Base-by-base conservation (phyloP, 2,113 vertebrate genomes). In the Hylia prasina region DNA sequence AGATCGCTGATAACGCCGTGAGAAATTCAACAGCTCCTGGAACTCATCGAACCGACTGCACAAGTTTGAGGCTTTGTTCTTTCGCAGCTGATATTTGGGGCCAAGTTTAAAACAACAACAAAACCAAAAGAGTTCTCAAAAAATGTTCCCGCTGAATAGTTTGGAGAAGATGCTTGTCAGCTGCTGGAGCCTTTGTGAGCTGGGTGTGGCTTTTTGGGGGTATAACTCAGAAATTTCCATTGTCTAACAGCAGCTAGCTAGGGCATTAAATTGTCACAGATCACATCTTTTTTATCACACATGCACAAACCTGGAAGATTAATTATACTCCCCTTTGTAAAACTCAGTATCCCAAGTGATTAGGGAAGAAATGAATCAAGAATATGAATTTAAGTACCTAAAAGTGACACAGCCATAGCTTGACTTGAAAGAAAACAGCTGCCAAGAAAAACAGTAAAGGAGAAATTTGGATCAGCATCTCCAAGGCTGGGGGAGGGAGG, bases 371-470 rank as follows among this genome's bases (percentile, higher is more conserved):
- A 95, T 85, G 78, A 93, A 96, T 94, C 68, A 86, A 85, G 92
- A 96, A 96, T 90, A 90, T 78, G 86, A 89, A 90, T 96, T 89
- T 71, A 92, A 95, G 76, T 68, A 92, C 86, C 96, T 96, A 92
- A 95, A 93, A 94, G 82, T 0, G 11, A 78, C 72, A 37, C 64
- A 65, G 85, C 51, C 85, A 11, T 51, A 92, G 82, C 60, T 56
- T 75, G 92, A 48, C 82, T 89, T 53, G 86, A 96, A 91, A 82
- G 80, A 56, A 93, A 90, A 71, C 76, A 93, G 88, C 94, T 95
- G 93, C 82, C 90, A 94, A 90, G 82, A 15, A 87, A 94, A 95
- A 75, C 48, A 89, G 64, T 17, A 22, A 60, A 16, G 56, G 17
- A 90, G 83, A 95, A 93, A 93, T 39, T 37, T 57, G 63, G 76